Evolutionary conservation across 2,888 invertebrate species (phyloP), one percentile per base, ranked within the genome.

Genomic region (Venusia cambrica): DNA sequence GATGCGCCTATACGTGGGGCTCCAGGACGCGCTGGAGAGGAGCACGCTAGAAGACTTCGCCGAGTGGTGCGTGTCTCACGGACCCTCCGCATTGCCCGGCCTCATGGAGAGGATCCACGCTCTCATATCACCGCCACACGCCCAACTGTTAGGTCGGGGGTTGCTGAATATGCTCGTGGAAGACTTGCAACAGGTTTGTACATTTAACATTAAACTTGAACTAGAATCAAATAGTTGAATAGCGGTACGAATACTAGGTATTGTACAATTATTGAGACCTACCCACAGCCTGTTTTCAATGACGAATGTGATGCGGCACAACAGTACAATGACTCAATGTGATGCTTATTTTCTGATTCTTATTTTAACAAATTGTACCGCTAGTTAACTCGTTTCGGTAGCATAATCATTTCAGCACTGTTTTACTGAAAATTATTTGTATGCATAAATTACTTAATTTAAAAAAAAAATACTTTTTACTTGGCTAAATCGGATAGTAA

Each of bases 31-130:
- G 37, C 74, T 91, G 48, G 93, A 94, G 63, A 66, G 79, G 45
- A 80, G 83, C 38, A 95, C 95, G 3, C 61, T 94, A 46, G 85
- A 92, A 58, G 89, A 91, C 57, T 94, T 94, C 61, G 93, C 94
- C 0, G 85, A 83, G 47, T 90, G 89, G 75, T 91, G 91, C 19
- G 91, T 94, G 1, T 91, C 93, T 0, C 92, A 92, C 51, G 90
- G 90, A 53, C 76, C 90, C 0, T 81, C 89, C 21, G 92, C 93
- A 1, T 77, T 94, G 32, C 89, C 90, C 13, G 90, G 90, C 41
- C 60, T 93, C 10, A 68, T 94, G 53, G 92, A 92, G 59, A 83
- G 90, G 4, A 87, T 94, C 16, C 92, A 93, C 64, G 74, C 89
- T 2, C 79, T 91, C 9, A 75, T 93, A 2, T 89, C 88, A 13